Evolutionary conservation across 2,888 invertebrate genomes (phyloP).

Genomic region (Drosophila tripunctata): DNA sequence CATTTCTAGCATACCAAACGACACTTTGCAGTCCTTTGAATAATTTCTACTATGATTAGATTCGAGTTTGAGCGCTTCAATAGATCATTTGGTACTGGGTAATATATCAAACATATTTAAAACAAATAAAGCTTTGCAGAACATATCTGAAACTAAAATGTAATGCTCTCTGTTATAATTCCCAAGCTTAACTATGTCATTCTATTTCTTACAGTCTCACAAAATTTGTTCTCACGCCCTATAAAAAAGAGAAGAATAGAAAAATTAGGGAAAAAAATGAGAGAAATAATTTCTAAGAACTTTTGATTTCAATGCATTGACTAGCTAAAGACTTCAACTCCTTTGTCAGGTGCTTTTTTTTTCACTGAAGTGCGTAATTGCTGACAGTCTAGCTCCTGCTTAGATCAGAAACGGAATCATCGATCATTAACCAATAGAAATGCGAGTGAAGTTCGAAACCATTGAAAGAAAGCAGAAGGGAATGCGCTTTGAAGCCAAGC

Average conservation of each 20-base stretch:
- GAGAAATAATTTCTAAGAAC: constrained; percentile 61
- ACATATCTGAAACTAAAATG: no score
- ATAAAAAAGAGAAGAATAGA: neutral
- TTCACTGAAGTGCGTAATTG: constrained; percentile 75
- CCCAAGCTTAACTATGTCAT: constrained; percentile 5
- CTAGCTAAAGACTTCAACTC: constrained; percentile 48
- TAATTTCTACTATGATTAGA: constrained; percentile 47
- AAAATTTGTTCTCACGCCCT: constrained; percentile 58
- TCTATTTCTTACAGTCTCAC: neutral
- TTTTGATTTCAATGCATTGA: constrained; percentile 61
- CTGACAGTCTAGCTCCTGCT: constrained; percentile 72
- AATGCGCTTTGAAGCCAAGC: constrained; percentile 73
- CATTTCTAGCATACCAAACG: neutral
- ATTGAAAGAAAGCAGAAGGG: constrained; percentile 42
- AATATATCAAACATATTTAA: no score
- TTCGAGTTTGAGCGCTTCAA: neutral
- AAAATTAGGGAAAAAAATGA: neutral
- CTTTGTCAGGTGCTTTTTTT: constrained; percentile 56
- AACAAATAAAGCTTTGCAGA: no score
- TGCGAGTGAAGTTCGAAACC: constrained; percentile 24
- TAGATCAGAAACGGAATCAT: constrained; percentile 46
- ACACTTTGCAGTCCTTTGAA: constrained; percentile 38
- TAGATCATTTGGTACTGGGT: neutral
- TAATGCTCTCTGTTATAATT: no score
- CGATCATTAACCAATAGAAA: constrained; percentile 73